Percentiles rank a stretch among this genome's conserved stretches.
Conservation (phyloP, 1,140 invertebrate genomes). For the Campodea augens region DNA sequence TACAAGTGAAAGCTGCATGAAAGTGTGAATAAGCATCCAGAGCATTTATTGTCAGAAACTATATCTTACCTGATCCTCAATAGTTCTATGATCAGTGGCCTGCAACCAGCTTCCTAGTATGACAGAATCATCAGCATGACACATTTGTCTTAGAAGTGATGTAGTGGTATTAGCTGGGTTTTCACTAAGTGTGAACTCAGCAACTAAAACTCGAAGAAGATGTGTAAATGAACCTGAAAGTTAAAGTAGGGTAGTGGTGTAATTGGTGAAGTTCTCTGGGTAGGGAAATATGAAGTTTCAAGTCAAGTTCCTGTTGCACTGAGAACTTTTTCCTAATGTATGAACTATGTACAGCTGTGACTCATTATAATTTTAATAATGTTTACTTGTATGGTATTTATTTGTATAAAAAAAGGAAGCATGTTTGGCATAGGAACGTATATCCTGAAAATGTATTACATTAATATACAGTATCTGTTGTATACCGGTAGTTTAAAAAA, state of each 20-base stretch:
- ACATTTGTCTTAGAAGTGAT: conserved; percentile 62
- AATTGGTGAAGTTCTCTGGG: not conserved
- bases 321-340: too few relatives aligned
- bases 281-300: not conserved
- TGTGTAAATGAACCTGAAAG: conserved; percentile 53
- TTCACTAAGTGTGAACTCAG: conserved; percentile 90
- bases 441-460: too few relatives aligned
- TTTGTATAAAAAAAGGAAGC: too few relatives aligned
- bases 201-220: conserved; percentile 79
- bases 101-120: conserved; percentile 73
- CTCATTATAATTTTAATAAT: too few relatives aligned
- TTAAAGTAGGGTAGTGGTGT: conserved; percentile 9
- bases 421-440: too few relatives aligned
- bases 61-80: conserved; percentile 98
- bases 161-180: conserved; percentile 88
- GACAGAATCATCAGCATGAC: conserved; percentile 77
- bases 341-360: too few relatives aligned
- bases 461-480: too few relatives aligned
- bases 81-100: conserved; percentile 87
- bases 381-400: too few relatives aligned
- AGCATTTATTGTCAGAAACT: too few relatives aligned
- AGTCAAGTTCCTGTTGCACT: not conserved
- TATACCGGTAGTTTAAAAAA: too few relatives aligned
- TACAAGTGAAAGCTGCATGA: too few relatives aligned
- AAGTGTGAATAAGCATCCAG: too few relatives aligned